These are phyloP conservation scores for Heteromormyrus szaboi DNA, from an alignment of 2,797 vertebrate genomes.

Conservation along the genomic window DNA sequence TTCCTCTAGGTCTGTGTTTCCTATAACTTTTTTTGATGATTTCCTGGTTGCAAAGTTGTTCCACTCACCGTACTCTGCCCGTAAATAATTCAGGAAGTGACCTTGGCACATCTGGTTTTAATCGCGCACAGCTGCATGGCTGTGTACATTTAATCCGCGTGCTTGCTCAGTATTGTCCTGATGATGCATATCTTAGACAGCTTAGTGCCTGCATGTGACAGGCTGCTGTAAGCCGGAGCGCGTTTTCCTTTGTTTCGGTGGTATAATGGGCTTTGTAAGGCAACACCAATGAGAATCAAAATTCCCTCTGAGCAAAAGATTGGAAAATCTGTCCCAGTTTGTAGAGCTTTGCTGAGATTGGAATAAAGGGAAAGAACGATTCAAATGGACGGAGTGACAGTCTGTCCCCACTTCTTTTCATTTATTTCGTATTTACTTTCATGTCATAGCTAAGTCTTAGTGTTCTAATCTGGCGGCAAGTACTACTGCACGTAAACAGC, in stretches of 20 bases:
- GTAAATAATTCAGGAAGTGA: slow-evolving; percentile 44
- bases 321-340: slow-evolving; percentile 55
- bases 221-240: slow-evolving; percentile 37
- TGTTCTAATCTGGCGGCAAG: not conserved
- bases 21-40: slow-evolving; percentile 20
- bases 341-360: slow-evolving; percentile 46
- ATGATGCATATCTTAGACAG: slow-evolving; percentile 62
- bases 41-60: slow-evolving; percentile 37
- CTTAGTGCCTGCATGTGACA: slow-evolving; percentile 42
- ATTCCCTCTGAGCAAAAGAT: slow-evolving; percentile 56
- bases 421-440: not conserved
- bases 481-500: not conserved
- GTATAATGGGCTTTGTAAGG: slow-evolving; percentile 68
- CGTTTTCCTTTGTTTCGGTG: slow-evolving; percentile 52
- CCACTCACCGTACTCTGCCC: slow-evolving; percentile 35
- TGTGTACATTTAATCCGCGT: slow-evolving; percentile 52
- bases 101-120: slow-evolving; percentile 60
- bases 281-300: slow-evolving; percentile 63
- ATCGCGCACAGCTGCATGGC: slow-evolving; percentile 53
- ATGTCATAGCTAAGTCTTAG: not conserved
- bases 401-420: slow-evolving; percentile 21
- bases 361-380: slow-evolving; percentile 47
- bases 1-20: not conserved
- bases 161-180: slow-evolving; percentile 56
- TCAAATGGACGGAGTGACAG: slow-evolving; percentile 49